A percentile compares a stretch with the other conserved stretches of the same genome.
phyloP scores from a whole-genome alignment of 2,113 vertebrate genomes.

The Australoheros scitulus region DNA sequence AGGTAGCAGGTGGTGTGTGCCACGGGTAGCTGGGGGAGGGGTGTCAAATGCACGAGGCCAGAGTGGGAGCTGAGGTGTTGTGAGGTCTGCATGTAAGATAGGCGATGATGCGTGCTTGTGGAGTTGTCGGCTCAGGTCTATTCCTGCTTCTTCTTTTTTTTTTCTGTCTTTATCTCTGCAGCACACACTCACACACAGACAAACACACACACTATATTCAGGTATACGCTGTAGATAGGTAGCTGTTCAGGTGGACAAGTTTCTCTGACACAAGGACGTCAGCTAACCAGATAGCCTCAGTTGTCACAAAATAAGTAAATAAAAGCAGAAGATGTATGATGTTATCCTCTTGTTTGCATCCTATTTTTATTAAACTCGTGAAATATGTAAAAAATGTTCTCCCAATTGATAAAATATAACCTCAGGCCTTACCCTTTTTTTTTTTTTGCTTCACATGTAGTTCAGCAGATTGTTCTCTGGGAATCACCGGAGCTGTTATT shows the following conservation, averaged over 20 bases:
- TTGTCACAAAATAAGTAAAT: not conserved
- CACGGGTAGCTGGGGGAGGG: conserved; percentile 23
- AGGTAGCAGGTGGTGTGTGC: conserved; percentile 65
- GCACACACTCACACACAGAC: not conserved
- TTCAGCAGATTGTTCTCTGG: not conserved
- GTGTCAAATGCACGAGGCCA: conserved; percentile 31
- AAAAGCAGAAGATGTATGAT: not conserved
- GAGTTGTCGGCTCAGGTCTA: conserved; percentile 43
- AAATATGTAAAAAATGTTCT: not conserved
- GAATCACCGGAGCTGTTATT: conserved; percentile 20
- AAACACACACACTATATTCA: not conserved
- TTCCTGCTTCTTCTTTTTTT: conserved; percentile 4
- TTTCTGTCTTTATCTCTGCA: conserved; percentile 22
- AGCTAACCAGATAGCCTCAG: not conserved
- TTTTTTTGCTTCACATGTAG: not conserved
- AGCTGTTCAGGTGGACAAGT: not conserved
- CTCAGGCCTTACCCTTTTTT: not conserved
- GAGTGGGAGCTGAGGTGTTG: conserved; percentile 24
- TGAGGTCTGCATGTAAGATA: conserved; percentile 34
- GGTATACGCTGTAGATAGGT: not conserved
- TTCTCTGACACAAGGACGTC: conserved; percentile 1
- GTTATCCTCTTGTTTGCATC: not conserved
- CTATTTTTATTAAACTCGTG: not conserved
- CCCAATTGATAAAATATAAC: conserved; percentile 12
- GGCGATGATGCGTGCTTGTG: conserved; percentile 28